Evolutionary conservation across 2,797 vertebrate species (phyloP).

Genomic region (Anomalospiza imberbis): DNA sequence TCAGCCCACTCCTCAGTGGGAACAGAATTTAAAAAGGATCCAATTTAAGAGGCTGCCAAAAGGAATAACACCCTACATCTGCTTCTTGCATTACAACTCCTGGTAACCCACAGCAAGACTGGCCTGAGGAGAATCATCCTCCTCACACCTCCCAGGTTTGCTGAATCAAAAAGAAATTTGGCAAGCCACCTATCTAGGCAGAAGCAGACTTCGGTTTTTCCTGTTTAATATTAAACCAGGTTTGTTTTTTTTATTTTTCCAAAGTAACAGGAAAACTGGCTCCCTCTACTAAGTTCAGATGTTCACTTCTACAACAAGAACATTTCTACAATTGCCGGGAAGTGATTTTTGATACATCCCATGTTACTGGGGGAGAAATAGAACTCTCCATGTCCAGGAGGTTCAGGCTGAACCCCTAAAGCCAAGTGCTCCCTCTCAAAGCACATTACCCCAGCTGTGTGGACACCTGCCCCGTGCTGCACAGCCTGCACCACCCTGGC

Average conservation of each 20-base stretch:
- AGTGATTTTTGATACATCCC: not conserved
- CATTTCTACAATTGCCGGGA: fast-evolving
- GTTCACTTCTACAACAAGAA: not conserved
- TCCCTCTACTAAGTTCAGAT: not conserved
- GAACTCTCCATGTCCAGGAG: not conserved
- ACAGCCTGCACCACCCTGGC: not conserved
- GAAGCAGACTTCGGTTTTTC: not conserved
- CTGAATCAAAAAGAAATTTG: not conserved
- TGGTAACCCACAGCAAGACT: not conserved
- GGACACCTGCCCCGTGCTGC: not conserved
- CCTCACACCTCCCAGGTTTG: not conserved
- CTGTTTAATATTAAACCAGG: not conserved
- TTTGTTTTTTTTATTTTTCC: not conserved
- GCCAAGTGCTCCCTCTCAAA: not conserved
- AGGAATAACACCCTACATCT: not conserved
- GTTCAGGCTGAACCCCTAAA: not conserved
- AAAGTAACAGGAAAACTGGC: not conserved
- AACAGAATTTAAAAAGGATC: not conserved
- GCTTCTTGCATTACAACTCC: not conserved
- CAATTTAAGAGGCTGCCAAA: not conserved
- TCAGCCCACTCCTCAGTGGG: not conserved
- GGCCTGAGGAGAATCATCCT: not conserved
- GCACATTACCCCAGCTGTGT: not conserved
- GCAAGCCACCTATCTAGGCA: not conserved
- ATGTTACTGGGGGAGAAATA: fast-evolving